These are phyloP conservation scores for Hemichromis elongatus DNA, from an alignment of 2,113 vertebrate genomes.

Conservation along the genomic window DNA sequence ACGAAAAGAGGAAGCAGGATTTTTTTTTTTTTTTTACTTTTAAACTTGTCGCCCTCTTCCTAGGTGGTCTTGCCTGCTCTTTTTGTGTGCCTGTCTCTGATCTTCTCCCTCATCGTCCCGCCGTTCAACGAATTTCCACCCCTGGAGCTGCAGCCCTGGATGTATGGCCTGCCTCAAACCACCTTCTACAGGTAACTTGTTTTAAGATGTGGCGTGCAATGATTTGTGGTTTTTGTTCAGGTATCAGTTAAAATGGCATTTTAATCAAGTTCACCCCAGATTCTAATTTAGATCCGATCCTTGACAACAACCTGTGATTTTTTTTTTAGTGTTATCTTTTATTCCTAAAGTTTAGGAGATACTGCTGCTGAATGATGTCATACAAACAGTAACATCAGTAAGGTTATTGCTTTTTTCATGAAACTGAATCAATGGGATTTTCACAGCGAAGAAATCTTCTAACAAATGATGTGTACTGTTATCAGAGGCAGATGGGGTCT, in stretches of 20 bases:
- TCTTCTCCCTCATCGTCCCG: constrained; percentile 95
- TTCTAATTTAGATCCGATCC: background rate
- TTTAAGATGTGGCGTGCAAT: background rate
- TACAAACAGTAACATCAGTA: background rate
- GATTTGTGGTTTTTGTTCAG: background rate
- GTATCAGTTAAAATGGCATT: background rate
- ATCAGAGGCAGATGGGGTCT: background rate
- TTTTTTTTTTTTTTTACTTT: background rate
- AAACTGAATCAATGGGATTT: background rate
- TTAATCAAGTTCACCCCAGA: background rate
- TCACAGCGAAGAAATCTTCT: background rate
- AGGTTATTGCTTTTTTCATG: background rate
- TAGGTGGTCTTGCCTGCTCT: constrained; percentile 91
- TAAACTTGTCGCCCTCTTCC: background rate
- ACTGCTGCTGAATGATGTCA: background rate
- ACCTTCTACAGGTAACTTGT: constrained; percentile 87
- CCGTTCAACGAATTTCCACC: constrained; percentile 89
- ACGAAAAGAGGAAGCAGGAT: background rate
- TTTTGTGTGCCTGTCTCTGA: constrained; percentile 91
- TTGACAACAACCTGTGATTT: background rate
- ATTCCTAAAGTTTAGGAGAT: background rate
- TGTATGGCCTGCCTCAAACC: constrained; percentile 87
- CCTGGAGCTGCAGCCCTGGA: constrained; percentile 95
- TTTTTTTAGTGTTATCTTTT: too few relatives aligned
- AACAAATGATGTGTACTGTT: background rate